These are phyloP conservation scores for Callopanchax toddi DNA, from an alignment of 2,113 vertebrate species.

Conservation along the genomic window DNA sequence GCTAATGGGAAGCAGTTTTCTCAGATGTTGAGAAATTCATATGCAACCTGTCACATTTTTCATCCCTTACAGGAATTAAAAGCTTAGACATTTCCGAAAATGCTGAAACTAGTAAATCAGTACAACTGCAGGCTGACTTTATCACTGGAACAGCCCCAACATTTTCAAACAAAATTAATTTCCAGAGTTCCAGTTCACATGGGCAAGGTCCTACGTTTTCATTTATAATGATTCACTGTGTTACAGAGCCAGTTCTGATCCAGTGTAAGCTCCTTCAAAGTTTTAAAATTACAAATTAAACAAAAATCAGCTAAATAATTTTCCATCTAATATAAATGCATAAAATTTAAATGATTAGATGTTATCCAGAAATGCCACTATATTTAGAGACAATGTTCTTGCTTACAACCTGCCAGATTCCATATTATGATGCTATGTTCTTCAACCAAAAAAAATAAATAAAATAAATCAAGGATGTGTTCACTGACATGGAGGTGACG, in stretches of 20 bases:
- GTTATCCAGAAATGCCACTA: not conserved
- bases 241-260: not conserved
- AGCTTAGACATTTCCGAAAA: not conserved
- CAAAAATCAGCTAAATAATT: not conserved
- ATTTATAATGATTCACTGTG: not conserved
- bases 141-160: not conserved
- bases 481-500: not conserved
- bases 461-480: no score
- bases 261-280: not conserved
- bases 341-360: not conserved
- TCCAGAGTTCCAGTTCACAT: not conserved
- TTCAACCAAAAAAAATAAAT: not conserved
- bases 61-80: not conserved
- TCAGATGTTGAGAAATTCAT: no score
- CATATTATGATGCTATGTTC: not conserved
- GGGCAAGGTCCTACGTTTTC: not conserved
- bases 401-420: not conserved
- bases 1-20: constrained; percentile 10
- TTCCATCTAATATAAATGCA: not conserved
- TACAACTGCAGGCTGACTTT: not conserved
- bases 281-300: constrained; percentile 11
- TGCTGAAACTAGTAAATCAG: not conserved
- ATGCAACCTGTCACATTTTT: not conserved
- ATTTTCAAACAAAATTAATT: not conserved
- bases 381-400: not conserved